Percentiles rank a stretch among this genome's conserved stretches.
Evolutionary conservation across 2,797 vertebrate genomes (phyloP).

Genomic region (Ataeniobius toweri): DNA sequence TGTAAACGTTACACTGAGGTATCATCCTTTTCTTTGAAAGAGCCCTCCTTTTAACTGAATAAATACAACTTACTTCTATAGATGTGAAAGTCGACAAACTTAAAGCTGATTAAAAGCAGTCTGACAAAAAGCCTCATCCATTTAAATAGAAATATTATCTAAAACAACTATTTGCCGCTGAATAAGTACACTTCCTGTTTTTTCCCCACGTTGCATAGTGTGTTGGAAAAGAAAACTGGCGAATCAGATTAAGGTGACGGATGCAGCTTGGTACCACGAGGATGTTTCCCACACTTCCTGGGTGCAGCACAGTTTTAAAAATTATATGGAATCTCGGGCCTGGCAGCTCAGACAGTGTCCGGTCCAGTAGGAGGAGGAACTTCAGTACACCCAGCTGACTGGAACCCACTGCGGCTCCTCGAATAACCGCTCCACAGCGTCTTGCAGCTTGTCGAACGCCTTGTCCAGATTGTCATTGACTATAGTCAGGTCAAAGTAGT

Average conservation of each 20-base stretch:
- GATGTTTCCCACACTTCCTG: slow-evolving; percentile 52
- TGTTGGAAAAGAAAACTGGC: slow-evolving; percentile 70
- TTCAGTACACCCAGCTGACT: slow-evolving; percentile 96
- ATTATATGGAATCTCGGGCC: slow-evolving; percentile 19
- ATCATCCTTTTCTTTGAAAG: slow-evolving; percentile 56
- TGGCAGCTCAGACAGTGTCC: slow-evolving; percentile 26
- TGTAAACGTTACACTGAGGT: slow-evolving; percentile 79
- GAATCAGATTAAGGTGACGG: slow-evolving; percentile 77
- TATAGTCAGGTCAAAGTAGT: slow-evolving; percentile 97
- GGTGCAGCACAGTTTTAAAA: slow-evolving; percentile 46
- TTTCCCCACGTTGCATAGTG: slow-evolving; percentile 82
- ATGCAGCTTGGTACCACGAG: slow-evolving; percentile 62
- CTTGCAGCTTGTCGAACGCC: slow-evolving; percentile 94
- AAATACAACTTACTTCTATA: slow-evolving; percentile 66
- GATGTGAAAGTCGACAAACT: slow-evolving; percentile 49
- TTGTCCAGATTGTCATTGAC: slow-evolving; percentile 97
- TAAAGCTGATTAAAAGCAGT: slow-evolving; percentile 54
- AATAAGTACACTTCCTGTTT: slow-evolving; percentile 94
- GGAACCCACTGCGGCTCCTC: slow-evolving; percentile 96
- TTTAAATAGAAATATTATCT: slow-evolving; percentile 85
- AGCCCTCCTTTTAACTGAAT: slow-evolving; percentile 69
- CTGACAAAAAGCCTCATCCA: slow-evolving; percentile 52
- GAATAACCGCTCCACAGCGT: slow-evolving; percentile 87
- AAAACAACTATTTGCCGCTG: slow-evolving; percentile 86
- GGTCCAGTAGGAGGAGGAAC: slow-evolving; percentile 26